Percentiles rank a stretch among this genome's conserved stretches.
Conservation (phyloP, 2,888 invertebrate genomes). For the Phalera bucephala region DNA sequence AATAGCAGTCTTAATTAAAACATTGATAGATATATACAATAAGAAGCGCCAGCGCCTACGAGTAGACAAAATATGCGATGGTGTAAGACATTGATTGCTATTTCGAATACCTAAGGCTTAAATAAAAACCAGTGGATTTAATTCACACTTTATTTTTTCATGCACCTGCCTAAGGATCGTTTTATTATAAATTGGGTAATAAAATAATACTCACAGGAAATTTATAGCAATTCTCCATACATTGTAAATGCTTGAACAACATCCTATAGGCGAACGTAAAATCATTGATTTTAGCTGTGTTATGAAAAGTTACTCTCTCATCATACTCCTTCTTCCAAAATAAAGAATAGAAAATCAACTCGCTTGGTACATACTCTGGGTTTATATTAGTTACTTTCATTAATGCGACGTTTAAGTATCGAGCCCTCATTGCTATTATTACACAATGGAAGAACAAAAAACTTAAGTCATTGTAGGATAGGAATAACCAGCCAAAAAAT, state of each 20-base stretch:
- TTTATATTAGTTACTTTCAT: constrained; percentile 50
- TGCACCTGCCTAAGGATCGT: no score
- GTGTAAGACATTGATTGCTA: no score
- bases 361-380: constrained; percentile 45
- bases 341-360: constrained; percentile 42
- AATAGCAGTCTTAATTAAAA: no score
- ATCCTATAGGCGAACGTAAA: constrained; percentile 41
- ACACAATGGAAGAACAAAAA: constrained; percentile 35
- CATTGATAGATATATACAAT: no score
- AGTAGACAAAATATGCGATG: no score
- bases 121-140: no score
- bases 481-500: constrained; percentile 43
- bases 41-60: no score
- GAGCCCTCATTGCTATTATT: constrained; percentile 44
- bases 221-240: constrained; percentile 36
- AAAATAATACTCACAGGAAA: constrained; percentile 46
- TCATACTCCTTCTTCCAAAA: constrained; percentile 53
- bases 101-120: no score
- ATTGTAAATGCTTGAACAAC: constrained; percentile 40
- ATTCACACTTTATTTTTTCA: no score
- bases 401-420: constrained; percentile 57
- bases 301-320: constrained; percentile 44
- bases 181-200: no score
- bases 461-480: constrained; percentile 43
- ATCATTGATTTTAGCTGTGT: constrained; percentile 31